phyloP scores from a whole-genome alignment of 2,113 vertebrate species.

The Atrichornis clamosus region DNA sequence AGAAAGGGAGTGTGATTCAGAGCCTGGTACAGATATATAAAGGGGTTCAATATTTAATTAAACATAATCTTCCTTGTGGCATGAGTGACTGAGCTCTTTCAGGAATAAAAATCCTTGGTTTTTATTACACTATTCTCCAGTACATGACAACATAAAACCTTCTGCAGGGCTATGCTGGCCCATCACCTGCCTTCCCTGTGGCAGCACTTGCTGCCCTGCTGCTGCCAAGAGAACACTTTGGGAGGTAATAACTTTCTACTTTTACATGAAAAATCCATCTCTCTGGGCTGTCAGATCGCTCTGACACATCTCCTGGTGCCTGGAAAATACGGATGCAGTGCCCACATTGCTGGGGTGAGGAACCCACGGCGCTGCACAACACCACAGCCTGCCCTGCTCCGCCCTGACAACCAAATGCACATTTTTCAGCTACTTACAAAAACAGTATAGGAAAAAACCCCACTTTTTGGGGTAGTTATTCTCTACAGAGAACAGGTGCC shows the following conservation, averaged over 20 bases:
- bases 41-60: constrained; percentile 13
- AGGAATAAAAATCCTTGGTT: background rate
- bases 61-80: background rate
- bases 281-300: background rate
- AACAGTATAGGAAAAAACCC: background rate
- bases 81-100: background rate
- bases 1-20: background rate
- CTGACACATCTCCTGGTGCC: rapidly evolving
- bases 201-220: background rate
- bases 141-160: background rate
- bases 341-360: background rate
- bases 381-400: background rate
- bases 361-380: rapidly evolving
- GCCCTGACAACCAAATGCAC: background rate
- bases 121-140: background rate
- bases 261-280: constrained; percentile 2
- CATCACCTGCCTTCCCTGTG: background rate
- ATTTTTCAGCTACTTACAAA: background rate
- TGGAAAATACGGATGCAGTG: background rate
- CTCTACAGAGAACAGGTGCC: background rate
- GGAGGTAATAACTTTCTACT: background rate
- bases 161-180: background rate
- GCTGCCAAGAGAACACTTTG: background rate
- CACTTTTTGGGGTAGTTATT: background rate
- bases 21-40: background rate